Percentiles rank a stretch among this genome's conserved stretches.
Evolutionary conservation across 2,113 vertebrate genomes (phyloP).

Genomic region (Oreotrochilus melanogaster): DNA sequence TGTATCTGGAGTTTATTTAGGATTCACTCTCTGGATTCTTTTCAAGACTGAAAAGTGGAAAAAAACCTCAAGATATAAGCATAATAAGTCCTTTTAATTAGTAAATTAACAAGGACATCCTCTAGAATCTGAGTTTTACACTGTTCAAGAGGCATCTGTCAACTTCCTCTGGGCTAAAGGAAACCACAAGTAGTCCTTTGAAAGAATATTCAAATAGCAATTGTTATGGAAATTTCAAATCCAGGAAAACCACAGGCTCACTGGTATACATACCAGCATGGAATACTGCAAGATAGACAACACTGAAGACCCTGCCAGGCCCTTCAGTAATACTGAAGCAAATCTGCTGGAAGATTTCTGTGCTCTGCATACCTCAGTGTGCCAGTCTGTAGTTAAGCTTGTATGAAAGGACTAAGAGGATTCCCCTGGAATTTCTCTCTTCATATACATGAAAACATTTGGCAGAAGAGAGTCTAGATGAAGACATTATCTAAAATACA

Average conservation of each 20-base stretch:
- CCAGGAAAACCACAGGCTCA: neutral
- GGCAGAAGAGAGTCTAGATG: neutral
- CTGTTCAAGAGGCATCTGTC: neutral
- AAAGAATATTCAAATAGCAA: neutral
- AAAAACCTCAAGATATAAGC: neutral
- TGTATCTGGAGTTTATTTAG: neutral
- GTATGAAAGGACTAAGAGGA: neutral
- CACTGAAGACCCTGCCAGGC: neutral
- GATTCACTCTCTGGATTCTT: neutral
- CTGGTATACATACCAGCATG: neutral
- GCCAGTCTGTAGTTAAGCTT: neutral
- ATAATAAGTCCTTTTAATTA: neutral
- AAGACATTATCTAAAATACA: neutral
- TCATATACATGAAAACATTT: neutral
- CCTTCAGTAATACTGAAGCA: neutral
- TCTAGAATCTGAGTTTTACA: neutral
- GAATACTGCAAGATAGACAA: neutral
- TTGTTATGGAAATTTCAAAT: rapidly evolving
- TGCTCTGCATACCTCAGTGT: neutral
- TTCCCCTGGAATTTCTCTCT: neutral
- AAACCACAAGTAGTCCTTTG: neutral
- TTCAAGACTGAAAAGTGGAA: neutral
- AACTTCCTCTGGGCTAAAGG: neutral
- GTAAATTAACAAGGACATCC: neutral
- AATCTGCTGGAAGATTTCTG: neutral